Evolutionary conservation across 2,888 invertebrate species (phyloP).

Genomic region (Listrodromus nycthemerus): DNA sequence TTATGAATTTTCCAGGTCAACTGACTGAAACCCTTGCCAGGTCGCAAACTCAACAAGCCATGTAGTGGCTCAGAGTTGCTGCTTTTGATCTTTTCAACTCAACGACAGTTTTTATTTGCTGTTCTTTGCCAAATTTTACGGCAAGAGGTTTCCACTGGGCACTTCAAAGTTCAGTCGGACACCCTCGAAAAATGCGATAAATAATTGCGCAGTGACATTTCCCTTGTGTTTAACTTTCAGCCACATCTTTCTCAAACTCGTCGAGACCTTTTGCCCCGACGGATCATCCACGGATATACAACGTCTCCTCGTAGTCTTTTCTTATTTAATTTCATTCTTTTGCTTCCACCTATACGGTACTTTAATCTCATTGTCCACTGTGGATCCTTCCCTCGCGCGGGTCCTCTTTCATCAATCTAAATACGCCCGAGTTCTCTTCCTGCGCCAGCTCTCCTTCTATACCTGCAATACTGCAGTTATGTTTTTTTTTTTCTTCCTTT

Average conservation of each 20-base stretch:
- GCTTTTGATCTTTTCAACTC: slow-evolving; percentile 12
- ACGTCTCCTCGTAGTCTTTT: neutral
- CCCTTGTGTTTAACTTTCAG: slow-evolving; percentile 29
- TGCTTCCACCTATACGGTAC: neutral
- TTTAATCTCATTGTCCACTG: slow-evolving; percentile 31
- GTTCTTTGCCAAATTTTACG: slow-evolving; percentile 6
- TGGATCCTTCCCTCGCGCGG: slow-evolving; percentile 12
- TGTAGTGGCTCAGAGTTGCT: neutral
- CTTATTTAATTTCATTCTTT: neutral
- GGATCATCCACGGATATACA: slow-evolving; percentile 9
- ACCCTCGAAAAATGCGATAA: slow-evolving; percentile 37
- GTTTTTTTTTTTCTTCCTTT: slow-evolving; percentile 3
- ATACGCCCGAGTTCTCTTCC: slow-evolving; percentile 26
- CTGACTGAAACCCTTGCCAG: neutral
- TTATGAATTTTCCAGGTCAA: neutral
- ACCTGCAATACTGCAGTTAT: slow-evolving; percentile 17
- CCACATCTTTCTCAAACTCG: slow-evolving; percentile 31
- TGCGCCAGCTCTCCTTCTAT: slow-evolving; percentile 5
- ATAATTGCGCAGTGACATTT: slow-evolving; percentile 60
- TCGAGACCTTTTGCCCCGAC: slow-evolving; percentile 18
- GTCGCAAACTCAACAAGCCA: neutral
- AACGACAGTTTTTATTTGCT: neutral
- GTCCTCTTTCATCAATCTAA: slow-evolving; percentile 51
- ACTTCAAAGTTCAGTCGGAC: neutral
- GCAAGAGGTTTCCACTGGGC: slow-evolving; percentile 10